Evolutionary conservation across 1,140 invertebrate genomes (phyloP), one percentile per base, ranked within the genome.

Genomic region (Drosophila setifemur): DNA sequence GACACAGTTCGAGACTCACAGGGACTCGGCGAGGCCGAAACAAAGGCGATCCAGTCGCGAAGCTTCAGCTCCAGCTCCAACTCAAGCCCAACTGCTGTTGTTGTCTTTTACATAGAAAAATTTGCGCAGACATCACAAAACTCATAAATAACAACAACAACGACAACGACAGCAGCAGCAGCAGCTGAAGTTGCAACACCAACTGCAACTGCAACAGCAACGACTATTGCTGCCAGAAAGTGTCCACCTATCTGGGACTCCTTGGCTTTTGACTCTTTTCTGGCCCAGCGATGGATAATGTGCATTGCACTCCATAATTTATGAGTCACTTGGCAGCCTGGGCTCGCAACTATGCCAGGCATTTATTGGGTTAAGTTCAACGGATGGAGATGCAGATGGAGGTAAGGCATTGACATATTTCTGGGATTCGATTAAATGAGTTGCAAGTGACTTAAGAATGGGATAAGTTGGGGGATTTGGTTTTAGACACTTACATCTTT

Each of bases 71-170:
- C n/a, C n/a, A n/a, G n/a, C n/a, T n/a, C n/a, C n/a, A n/a, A n/a
- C n/a, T n/a, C n/a, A n/a, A n/a, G n/a, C n/a, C n/a, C n/a, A n/a
- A n/a, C 39, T 40, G 48, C 42, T 26, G 54, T 33, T 53, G 48
- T 45, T 37, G 58, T 52, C 61, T 68, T 58, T 61, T 83, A 75
- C 79, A 83, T 83, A 83, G 79, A 85, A 83, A 83, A 83, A 83
- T 83, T 83, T 83, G 79, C 79, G 86, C 81, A 79, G 86, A 85
- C 79, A 83, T 83, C 79, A 79, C 79, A 85, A 83, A 79, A 83
- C 79, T 83, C 79, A 83, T 83, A 83, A 83, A 83, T 83, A 83
- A 83, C 79, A 78, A 79, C 64, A 72, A 47, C 70, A 79, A 68
- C 79, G 60, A 58, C 60, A n/a, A n/a, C n/a, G n/a, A n/a, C n/a